Evolutionary conservation across 2,888 invertebrate genomes (phyloP).

Genomic region (Charanyca ferruginea): DNA sequence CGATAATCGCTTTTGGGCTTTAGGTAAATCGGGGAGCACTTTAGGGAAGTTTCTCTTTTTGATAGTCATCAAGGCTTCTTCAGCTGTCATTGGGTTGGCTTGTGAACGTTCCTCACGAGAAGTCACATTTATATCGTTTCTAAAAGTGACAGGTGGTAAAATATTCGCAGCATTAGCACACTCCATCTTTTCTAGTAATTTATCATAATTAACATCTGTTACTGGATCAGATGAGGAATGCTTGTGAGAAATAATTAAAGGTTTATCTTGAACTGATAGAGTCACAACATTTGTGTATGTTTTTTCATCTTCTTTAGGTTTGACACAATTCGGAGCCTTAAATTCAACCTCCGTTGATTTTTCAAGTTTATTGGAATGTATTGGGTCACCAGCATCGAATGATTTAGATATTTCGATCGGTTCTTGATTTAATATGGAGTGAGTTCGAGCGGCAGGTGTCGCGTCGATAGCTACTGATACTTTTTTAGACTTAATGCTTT

Average conservation of each 20-base stretch:
- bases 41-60: conserved; percentile 96
- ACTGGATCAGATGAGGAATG: conserved; percentile 94
- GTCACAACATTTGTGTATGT: conserved; percentile 84
- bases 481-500: conserved; percentile 91
- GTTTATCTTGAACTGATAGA: conserved; percentile 77
- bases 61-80: conserved; percentile 94
- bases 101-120: conserved; percentile 91
- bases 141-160: conserved; percentile 85
- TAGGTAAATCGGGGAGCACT: conserved; percentile 95
- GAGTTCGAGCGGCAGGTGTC: conserved; percentile 94
- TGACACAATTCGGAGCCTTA: conserved; percentile 52
- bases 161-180: conserved; percentile 76
- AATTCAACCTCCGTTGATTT: conserved; percentile 86
- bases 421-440: conserved; percentile 94
- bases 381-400: conserved; percentile 84
- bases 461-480: conserved; percentile 95
- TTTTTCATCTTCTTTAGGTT: conserved; percentile 67
- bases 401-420: conserved; percentile 94
- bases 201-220: conserved; percentile 90
- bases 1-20: conserved; percentile 91
- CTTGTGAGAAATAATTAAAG: conserved; percentile 91
- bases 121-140: conserved; percentile 94
- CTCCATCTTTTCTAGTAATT: conserved; percentile 79
- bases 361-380: conserved; percentile 82
- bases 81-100: conserved; percentile 90